Evolutionary conservation across 64 coral and sea anemone genomes (phyloP).

Genomic region (Hydrozoanthus tunicans): DNA sequence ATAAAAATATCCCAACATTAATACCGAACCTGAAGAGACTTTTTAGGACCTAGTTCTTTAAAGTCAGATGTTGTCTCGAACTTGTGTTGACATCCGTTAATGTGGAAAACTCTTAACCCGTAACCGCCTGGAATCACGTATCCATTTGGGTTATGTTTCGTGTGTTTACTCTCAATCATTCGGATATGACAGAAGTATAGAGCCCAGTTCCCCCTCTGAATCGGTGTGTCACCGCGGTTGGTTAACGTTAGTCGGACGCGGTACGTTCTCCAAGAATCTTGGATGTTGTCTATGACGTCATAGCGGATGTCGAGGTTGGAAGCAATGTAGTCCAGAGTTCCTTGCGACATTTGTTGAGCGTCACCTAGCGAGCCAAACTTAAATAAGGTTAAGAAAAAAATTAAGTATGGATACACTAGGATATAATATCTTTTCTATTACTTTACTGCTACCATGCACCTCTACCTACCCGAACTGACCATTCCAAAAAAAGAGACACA

Average conservation of each 20-base stretch:
- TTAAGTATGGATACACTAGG: neutral
- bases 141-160: constrained; percentile 80
- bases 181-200: constrained; percentile 93
- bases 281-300: constrained; percentile 85
- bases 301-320: constrained; percentile 80
- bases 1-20: no score
- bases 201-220: constrained; percentile 72
- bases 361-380: neutral
- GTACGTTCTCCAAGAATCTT: constrained; percentile 92
- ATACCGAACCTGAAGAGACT: constrained; percentile 41
- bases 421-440: neutral
- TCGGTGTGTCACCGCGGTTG: constrained; percentile 66
- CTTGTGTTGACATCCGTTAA: constrained; percentile 90
- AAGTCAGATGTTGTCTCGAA: constrained; percentile 80
- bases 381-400: neutral
- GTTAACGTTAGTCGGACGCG: constrained; percentile 66
- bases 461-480: no score
- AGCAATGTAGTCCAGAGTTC: constrained; percentile 81
- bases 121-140: constrained; percentile 78
- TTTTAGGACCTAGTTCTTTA: constrained; percentile 50
- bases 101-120: constrained; percentile 61
- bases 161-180: constrained; percentile 73
- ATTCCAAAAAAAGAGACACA: no score
- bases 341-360: constrained; percentile 45
- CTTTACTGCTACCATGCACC: neutral